Conservation (phyloP, 2,888 invertebrate species). For the Drosophila niveifrons region DNA sequence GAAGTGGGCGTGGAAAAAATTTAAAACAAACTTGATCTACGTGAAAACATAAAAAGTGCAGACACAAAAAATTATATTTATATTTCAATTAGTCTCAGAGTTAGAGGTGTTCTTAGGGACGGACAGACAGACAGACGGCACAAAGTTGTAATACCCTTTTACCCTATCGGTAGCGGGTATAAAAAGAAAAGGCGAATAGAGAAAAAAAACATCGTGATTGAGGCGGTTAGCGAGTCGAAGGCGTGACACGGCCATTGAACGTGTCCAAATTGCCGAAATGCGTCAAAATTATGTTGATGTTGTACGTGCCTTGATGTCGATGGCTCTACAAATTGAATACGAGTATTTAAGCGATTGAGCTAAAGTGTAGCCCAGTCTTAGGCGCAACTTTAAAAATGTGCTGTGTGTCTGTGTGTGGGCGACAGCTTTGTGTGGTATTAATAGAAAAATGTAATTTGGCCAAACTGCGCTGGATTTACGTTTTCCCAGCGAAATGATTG, state of each 20-base stretch:
- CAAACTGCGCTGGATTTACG: slow-evolving; percentile 4
- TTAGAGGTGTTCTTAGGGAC: too few species aligned
- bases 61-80: too few species aligned
- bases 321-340: slow-evolving; percentile 66
- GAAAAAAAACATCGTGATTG: slow-evolving; percentile 19
- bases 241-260: slow-evolving; percentile 55
- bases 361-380: slow-evolving; percentile 21
- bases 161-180: too few species aligned
- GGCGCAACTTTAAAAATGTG: slow-evolving; percentile 23
- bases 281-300: slow-evolving; percentile 72
- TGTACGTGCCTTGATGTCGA: slow-evolving; percentile 44
- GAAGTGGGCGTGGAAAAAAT: too few species aligned
- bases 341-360: slow-evolving; percentile 44
- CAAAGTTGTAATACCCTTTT: too few species aligned
- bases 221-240: slow-evolving; percentile 18
- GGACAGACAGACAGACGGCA: too few species aligned
- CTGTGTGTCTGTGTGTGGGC: too few species aligned
- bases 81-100: too few species aligned
- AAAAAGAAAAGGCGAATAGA: neutral
- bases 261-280: slow-evolving; percentile 74
- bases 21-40: too few species aligned
- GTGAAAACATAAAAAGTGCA: too few species aligned
- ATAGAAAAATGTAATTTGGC: slow-evolving; percentile 24
- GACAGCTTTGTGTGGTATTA: slow-evolving; percentile 7
- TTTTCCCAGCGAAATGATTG: slow-evolving; percentile 13